phyloP scores from a whole-genome alignment of 2,113 vertebrate genomes.

The Acrocephalus kingi region DNA sequence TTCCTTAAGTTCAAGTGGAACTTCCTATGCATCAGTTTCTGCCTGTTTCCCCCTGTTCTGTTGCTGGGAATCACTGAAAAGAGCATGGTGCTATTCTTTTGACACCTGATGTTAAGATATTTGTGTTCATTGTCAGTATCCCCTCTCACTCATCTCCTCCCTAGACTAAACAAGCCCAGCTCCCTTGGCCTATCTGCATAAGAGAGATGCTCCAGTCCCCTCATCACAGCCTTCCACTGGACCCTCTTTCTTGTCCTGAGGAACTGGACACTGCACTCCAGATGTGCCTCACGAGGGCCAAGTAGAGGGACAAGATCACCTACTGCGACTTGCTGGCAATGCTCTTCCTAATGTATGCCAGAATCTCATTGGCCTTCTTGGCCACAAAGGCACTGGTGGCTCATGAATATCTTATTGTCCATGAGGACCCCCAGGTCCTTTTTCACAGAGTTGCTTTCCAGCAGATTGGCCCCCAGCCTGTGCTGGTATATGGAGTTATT shows the following conservation, averaged over 20 bases:
- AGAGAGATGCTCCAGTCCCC: neutral
- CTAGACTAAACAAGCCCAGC: neutral
- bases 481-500: neutral
- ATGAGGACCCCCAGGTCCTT: neutral
- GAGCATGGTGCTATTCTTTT: neutral
- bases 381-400: neutral
- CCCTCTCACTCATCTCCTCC: neutral
- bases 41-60: neutral
- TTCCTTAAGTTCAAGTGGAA: neutral
- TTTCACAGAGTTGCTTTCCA: neutral
- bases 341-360: rapidly evolving
- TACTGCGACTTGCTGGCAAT: rapidly evolving
- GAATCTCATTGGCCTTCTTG: neutral
- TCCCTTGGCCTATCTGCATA: neutral
- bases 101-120: neutral
- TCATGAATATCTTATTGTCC: neutral
- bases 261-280: neutral
- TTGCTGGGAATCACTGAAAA: neutral
- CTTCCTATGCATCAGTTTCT: neutral
- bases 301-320: neutral
- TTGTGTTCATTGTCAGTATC: neutral
- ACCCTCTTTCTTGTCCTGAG: neutral
- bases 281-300: neutral
- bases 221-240: neutral
- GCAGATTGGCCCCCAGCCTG: neutral